These are phyloP conservation scores for Chloebia gouldiae DNA, from an alignment of 2,113 vertebrate genomes.

Conservation along the genomic window DNA sequence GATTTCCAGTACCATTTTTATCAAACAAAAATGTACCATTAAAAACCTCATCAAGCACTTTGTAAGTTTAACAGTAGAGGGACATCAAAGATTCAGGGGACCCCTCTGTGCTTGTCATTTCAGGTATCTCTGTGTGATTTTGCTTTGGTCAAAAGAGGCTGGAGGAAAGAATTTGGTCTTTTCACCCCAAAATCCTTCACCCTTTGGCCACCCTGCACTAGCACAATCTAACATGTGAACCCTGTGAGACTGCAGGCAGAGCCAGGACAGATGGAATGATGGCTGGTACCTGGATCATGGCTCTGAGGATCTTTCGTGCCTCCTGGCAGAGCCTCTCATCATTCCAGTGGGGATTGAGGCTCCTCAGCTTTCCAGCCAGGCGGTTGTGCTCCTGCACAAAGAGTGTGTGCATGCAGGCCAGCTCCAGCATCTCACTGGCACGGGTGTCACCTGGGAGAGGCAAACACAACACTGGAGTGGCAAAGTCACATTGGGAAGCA, in stretches of 20 bases:
- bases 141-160: neutral
- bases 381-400: conserved; percentile 89
- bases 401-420: conserved; percentile 82
- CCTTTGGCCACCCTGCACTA: neutral
- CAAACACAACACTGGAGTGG: neutral
- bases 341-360: conserved; percentile 81
- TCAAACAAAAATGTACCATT: neutral
- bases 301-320: conserved; percentile 85
- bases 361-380: conserved; percentile 75
- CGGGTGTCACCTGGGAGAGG: conserved; percentile 77
- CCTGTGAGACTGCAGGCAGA: neutral
- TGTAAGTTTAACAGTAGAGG: neutral
- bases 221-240: accelerated
- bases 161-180: neutral
- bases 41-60: neutral
- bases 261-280: accelerated
- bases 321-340: conserved; percentile 84
- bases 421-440: conserved; percentile 84
- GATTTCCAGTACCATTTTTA: neutral
- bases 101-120: neutral
- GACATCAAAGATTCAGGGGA: neutral
- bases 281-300: conserved; percentile 81
- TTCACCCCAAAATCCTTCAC: neutral
- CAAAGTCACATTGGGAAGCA: neutral
- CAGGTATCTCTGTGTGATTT: neutral